Base-by-base conservation (phyloP, 2,888 invertebrate species). In the Ommatoiulus sabulosus region DNA sequence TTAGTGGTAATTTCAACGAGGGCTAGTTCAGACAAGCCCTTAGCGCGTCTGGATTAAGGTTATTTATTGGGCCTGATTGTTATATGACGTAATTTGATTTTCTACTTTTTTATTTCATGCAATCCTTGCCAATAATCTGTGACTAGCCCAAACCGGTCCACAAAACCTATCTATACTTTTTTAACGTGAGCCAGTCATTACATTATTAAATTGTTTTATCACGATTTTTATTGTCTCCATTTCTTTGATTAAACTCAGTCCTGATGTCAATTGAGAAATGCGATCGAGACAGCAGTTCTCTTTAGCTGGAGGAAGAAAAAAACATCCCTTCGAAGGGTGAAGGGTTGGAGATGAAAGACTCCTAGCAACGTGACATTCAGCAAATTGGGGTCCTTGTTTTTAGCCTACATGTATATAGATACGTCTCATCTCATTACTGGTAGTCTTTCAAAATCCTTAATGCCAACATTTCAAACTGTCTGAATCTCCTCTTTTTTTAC, bases 381-480 rank as follows among this genome's bases (percentile, higher is more conserved):
- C 72, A 72, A 72, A 72, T 72, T 72, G 72, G 72, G 24, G 5
- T n/a, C 24, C 72, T 24, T 72, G 72, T 72, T 72, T 72, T 72
- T 72, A 24, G 24, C 72, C 72, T 72, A 24, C 72, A 24, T 72
- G 72, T 24, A 72, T 24, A 72, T 3, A 72, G 72, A 24, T 72
- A 72, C 24, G 72, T 24, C 72, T 72, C 72, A 24, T 72, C 20
- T 72, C 72, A 72, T 72, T 72, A 72, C 72, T 8, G 72, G 72
- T 24, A 24, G 24, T 8, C 12, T 24, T 72, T 72, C 24, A 72
- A 72, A 72, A 24, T 72, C 72, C 72, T 72, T 72, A 72, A 72
- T 72, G 72, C 72, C 72, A 72, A 72, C 72, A 72, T 72, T 24
- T 72, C 72, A 72, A 72, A 72, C 72, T 72, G 72, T 72, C 72